phyloP scores from a whole-genome alignment of 1,140 invertebrate genomes.

The Plodia interpunctella region DNA sequence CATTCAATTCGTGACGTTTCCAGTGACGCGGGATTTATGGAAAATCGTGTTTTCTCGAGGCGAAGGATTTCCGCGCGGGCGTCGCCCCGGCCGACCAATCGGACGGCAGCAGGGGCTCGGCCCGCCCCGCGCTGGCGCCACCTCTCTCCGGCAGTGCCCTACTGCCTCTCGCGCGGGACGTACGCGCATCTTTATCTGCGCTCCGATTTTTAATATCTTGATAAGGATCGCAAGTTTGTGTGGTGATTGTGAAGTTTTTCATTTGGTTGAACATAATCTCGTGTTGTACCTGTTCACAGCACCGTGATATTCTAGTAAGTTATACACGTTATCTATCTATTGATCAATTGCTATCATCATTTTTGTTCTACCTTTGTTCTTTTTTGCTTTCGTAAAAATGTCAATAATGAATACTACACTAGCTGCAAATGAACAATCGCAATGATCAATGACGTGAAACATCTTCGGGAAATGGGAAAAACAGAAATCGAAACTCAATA shows the following conservation, averaged over 20 bases:
- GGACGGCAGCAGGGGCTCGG: neutral
- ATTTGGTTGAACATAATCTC: neutral
- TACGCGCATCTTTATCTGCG: conserved; percentile 17
- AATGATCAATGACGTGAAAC: no score
- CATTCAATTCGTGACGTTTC: neutral
- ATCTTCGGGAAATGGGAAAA: no score
- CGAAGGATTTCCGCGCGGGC: conserved; percentile 9
- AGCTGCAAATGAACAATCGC: no score
- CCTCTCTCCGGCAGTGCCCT: conserved; percentile 54
- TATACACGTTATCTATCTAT: no score
- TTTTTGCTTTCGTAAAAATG: no score
- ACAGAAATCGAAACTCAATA: no score
- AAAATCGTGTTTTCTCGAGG: conserved; percentile 23
- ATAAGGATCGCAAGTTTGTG: conserved; percentile 8
- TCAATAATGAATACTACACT: no score
- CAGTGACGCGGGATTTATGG: conserved; percentile 8
- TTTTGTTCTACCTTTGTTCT: no score
- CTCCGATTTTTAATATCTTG: neutral
- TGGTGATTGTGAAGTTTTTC: conserved; percentile 11
- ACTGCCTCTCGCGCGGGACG: conserved; percentile 33
- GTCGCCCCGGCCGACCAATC: neutral
- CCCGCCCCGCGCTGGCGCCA: conserved; percentile 20
- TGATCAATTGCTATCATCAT: no score
- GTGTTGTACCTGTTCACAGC: neutral
- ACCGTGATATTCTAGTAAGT: neutral